Evolutionary conservation across 2,797 vertebrate species (phyloP), one percentile per base, ranked within the genome.

Genomic region (Phalloptychus januarius): DNA sequence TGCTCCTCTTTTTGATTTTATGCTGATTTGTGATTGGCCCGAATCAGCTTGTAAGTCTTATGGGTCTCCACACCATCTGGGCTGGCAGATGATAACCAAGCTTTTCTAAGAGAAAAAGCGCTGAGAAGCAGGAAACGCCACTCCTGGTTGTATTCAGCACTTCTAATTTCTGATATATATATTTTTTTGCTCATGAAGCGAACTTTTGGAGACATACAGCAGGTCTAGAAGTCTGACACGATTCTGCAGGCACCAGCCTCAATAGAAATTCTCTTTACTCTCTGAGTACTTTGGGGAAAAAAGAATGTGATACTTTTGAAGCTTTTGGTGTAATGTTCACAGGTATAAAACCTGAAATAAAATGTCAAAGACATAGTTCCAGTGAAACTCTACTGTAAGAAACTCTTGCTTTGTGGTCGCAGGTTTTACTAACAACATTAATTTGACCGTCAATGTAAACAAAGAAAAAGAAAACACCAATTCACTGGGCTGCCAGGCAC

Each of bases 11-110:
- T 91, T 89, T 86, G 84, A 85, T 88, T 89, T 91, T 90, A 56
- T 90, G 92, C 91, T 92, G 91, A 93, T 88, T 91, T 91, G 85
- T 86, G 42, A 85, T 90, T 77, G 81, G 81, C 89, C 82, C 87
- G 85, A 90, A 91, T 94, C 93, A 92, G 92, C 91, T 88, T 74
- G 80, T 83, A 88, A 69, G 87, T 91, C 91, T 91, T 90, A 52
- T 87, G 88, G 87, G 90, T 92, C 89, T 88, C 84, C 87, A 85
- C 90, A 91, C 90, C 93, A 94, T 94, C 91, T 94, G 91, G 88
- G 79, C 89, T 87, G 88, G 87, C 93, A 94, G 92, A 92, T 89
- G 91, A 92, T 92, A 87, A 90, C 89, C 80, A 83, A 74, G 79
- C 83, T 86, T 90, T 91, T 85, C 45, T 58, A 56, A 78, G 78